phyloP scores from a whole-genome alignment of 2,113 vertebrate species.

The Meles meles region DNA sequence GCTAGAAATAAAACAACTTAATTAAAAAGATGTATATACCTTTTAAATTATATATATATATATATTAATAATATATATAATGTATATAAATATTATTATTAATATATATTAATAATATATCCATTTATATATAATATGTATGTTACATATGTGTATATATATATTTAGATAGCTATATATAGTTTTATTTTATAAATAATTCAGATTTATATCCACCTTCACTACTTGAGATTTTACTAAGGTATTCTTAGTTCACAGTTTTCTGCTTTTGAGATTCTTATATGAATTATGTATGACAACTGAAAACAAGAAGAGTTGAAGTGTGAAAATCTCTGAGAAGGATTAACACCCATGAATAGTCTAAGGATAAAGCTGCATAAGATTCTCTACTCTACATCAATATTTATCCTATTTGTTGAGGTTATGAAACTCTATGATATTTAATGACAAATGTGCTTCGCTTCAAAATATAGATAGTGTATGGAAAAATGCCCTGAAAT shows the following conservation, averaged over 20 bases:
- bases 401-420: constrained; percentile 63
- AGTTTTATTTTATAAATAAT: not conserved
- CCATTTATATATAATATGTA: not conserved
- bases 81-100: no score
- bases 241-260: constrained; percentile 48
- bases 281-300: constrained; percentile 66
- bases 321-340: constrained; percentile 53
- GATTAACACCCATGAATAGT: constrained; percentile 59
- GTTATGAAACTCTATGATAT: constrained; percentile 33
- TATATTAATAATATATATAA: no score
- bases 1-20: not conserved
- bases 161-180: not conserved
- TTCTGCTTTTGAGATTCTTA: constrained; percentile 30
- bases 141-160: not conserved
- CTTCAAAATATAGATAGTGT: not conserved
- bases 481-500: not conserved
- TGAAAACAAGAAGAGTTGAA: constrained; percentile 53
- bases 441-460: constrained; percentile 46
- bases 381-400: constrained; percentile 44
- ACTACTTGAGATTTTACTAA: constrained; percentile 15
- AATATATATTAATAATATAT: no score
- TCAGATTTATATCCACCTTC: not conserved
- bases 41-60: not conserved
- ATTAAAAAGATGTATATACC: not conserved
- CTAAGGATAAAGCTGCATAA: constrained; percentile 26